A percentile compares a stretch with the other conserved stretches of the same genome.
Conservation (phyloP, 2,797 vertebrate genomes). For the Selene dorsalis region DNA sequence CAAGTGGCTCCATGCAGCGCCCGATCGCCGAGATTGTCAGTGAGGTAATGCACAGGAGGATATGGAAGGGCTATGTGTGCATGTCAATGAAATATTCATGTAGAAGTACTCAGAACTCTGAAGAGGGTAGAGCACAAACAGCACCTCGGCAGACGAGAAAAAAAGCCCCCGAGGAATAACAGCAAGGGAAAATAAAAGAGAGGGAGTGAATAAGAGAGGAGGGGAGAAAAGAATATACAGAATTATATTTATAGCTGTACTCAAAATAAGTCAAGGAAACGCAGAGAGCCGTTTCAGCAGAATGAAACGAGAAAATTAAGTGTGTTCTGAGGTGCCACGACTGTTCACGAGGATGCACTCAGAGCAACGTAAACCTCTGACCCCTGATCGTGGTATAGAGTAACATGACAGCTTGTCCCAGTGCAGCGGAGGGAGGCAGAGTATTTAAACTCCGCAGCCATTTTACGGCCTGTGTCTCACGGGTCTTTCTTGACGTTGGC, state of each 20-base stretch:
- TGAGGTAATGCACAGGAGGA: constrained; percentile 64
- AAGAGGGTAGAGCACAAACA: constrained; percentile 72
- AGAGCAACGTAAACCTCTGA: constrained; percentile 36
- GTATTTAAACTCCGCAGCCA: background rate
- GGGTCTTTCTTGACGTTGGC: background rate
- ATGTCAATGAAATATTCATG: constrained; percentile 79
- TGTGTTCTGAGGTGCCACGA: constrained; percentile 4
- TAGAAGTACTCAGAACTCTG: constrained; percentile 72
- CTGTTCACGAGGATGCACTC: constrained; percentile 2
- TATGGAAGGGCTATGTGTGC: constrained; percentile 55
- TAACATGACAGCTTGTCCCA: constrained; percentile 22
- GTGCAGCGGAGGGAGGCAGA: background rate
- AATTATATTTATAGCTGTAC: constrained; percentile 56
- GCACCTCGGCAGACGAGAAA: constrained; percentile 64
- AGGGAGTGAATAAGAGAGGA: constrained; percentile 44
- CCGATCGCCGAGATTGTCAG: constrained; percentile 46
- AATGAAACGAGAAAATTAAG: constrained; percentile 2
- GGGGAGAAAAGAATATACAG: constrained; percentile 17
- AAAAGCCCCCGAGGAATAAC: constrained; percentile 59
- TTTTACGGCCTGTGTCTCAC: constrained; percentile 13
- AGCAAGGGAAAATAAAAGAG: constrained; percentile 46
- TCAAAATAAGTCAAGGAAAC: constrained; percentile 26
- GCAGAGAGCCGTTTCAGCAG: constrained; percentile 37
- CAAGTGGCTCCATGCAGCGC: constrained; percentile 4
- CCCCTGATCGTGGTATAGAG: constrained; percentile 7